Evolutionary conservation across 2,888 invertebrate species (phyloP), one percentile per base, ranked within the genome.

Genomic region (Bombylius discolor): DNA sequence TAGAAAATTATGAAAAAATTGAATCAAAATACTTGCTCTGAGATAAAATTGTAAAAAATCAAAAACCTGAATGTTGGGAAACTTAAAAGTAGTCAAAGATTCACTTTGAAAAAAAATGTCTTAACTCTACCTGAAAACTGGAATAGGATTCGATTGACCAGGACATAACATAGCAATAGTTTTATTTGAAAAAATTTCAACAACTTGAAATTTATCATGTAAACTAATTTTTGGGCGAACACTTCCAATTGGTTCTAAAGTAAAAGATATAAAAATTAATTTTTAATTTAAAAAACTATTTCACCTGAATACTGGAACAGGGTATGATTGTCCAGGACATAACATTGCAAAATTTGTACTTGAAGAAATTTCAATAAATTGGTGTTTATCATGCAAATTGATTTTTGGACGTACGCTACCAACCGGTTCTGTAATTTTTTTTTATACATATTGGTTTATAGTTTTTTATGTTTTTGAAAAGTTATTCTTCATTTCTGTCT

Each of bases 241-340:
- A 61, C 79, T 78, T 57, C 80, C 70, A 60, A 72, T 61, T 0
- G 77, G 77, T 65, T 77, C 74, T 76, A 59, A 34, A 51, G 23
- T 44, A 36, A 32, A 42, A 48, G 14, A 12, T 13, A 12, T 5
- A 44, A 5, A 5, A 13, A 12, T 5, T 44, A 12, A 12, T 44
- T 44, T 44, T 44, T 44, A 23, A 23, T 23, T 23, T 23, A 23
- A 2, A 23, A 44, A 4, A 50, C 36, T 14, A 31, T 32, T 61
- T 36, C 52, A 87, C 85, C 84, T 84, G 79, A 82, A 82, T 61
- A 78, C 70, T 63, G 87, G 86, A 66, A 85, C 81, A 59, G 87
- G 87, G 75, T 80, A 87, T 11, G 83, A 84, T 73, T 87, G 87
- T 12, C 86, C 85, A 58, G 85, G 85, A 71, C 87, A 87, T 66